phyloP scores from a whole-genome alignment of 2,888 invertebrate species.

The Torymus aiolomorphi region DNA sequence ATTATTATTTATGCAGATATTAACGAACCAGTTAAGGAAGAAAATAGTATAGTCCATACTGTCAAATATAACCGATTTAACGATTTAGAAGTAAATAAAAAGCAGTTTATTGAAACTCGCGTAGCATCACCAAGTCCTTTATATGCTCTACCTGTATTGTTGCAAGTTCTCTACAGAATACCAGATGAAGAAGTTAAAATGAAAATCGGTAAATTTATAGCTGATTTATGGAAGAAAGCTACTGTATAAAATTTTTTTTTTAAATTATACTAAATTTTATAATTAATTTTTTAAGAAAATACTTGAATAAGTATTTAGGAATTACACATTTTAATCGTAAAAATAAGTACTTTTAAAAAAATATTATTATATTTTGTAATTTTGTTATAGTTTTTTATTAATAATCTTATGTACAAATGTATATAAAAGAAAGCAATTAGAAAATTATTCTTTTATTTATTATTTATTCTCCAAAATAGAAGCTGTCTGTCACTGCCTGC shows the following conservation, averaged over 20 bases:
- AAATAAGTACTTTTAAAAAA: slow-evolving; percentile 5
- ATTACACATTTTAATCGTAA: too few relatives aligned
- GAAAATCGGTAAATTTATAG: slow-evolving; percentile 55
- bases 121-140: slow-evolving; percentile 69
- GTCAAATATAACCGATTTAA: slow-evolving; percentile 59
- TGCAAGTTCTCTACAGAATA: slow-evolving; percentile 60
- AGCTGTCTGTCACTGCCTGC: slow-evolving; percentile 80
- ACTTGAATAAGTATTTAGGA: too few relatives aligned
- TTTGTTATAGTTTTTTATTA: slow-evolving; percentile 43
- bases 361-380: slow-evolving; percentile 20
- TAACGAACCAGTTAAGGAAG: slow-evolving; percentile 29
- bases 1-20: too few relatives aligned
- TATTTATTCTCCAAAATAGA: slow-evolving; percentile 79
- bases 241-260: not conserved
- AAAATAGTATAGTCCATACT: slow-evolving; percentile 50
- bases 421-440: slow-evolving; percentile 40
- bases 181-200: slow-evolving; percentile 54
- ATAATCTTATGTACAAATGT: slow-evolving; percentile 50
- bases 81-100: slow-evolving; percentile 62
- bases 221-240: slow-evolving; percentile 61
- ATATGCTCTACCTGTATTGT: slow-evolving; percentile 64
- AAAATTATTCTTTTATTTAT: slow-evolving; percentile 66
- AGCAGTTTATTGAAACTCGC: slow-evolving; percentile 63
- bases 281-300: not conserved
- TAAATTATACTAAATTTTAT: slow-evolving; percentile 12